A percentile compares a stretch with the other conserved stretches of the same genome.
Conservation (phyloP, 2,797 vertebrate species). For the Crocidura indochinensis region DNA sequence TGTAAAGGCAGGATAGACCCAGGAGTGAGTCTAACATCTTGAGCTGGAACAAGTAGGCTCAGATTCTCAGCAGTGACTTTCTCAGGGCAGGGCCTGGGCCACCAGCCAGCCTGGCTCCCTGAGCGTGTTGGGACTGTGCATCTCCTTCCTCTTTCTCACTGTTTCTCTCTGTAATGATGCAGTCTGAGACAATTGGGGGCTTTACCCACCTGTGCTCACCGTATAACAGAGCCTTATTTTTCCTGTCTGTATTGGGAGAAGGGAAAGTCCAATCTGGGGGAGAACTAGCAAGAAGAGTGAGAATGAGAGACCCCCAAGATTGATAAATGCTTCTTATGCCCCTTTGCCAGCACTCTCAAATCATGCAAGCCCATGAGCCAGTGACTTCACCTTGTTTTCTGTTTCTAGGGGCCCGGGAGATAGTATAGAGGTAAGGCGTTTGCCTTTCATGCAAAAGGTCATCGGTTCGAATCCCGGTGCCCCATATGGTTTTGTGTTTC, state of each 20-base stretch:
- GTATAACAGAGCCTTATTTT: background rate
- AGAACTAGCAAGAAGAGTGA: constrained; percentile 27
- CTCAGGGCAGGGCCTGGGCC: background rate
- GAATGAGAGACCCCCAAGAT: constrained; percentile 67
- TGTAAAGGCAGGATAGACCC: background rate
- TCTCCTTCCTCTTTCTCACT: background rate
- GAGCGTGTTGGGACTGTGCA: fast-evolving
- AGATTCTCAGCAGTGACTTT: background rate
- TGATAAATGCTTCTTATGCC: constrained; percentile 43
- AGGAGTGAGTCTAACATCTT: background rate
- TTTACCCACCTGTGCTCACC: background rate
- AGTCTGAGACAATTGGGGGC: background rate
- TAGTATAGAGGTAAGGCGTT: no score
- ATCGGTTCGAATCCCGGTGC: no score
- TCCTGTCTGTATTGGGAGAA: background rate
- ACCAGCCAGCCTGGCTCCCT: background rate
- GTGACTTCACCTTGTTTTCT: background rate
- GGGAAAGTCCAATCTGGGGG: background rate
- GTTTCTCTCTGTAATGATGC: background rate
- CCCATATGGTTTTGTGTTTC: no score
- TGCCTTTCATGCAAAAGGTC: no score
- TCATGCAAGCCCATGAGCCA: background rate
- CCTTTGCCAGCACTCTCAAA: constrained; percentile 48
- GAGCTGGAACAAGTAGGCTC: background rate
- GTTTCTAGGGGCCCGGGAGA: background rate